phyloP scores from a whole-genome alignment of 2,113 vertebrate species.

The Hyperopisus bebe region DNA sequence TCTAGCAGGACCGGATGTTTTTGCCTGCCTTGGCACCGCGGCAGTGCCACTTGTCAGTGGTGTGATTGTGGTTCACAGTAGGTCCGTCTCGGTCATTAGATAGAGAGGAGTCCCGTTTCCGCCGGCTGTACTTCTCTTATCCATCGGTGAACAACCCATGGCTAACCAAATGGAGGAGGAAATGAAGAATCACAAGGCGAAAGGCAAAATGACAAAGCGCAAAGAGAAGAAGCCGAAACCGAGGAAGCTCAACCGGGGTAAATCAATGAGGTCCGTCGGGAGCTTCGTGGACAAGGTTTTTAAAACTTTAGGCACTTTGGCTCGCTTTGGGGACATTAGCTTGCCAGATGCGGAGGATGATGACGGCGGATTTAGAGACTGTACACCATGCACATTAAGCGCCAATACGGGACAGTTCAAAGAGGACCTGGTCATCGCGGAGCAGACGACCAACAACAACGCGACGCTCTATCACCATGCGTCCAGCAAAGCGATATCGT shows the following conservation, averaged over 20 bases:
- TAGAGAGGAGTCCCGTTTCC: background rate
- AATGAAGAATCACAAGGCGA: background rate
- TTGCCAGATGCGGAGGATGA: slow-evolving; percentile 57
- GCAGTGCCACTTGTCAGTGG: background rate
- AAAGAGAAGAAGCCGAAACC: slow-evolving; percentile 83
- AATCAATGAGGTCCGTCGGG: slow-evolving; percentile 75
- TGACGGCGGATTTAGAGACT: slow-evolving; percentile 53
- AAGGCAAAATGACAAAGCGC: slow-evolving; percentile 55
- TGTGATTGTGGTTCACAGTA: background rate
- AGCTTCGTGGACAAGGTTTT: slow-evolving; percentile 82
- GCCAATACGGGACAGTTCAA: slow-evolving; percentile 32
- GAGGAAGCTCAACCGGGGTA: slow-evolving; percentile 73
- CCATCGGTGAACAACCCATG: background rate
- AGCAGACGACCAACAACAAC: slow-evolving; percentile 33
- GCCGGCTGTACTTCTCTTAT: background rate
- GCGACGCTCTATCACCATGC: background rate
- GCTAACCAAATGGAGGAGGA: slow-evolving; percentile 7
- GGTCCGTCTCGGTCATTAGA: background rate
- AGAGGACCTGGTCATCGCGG: slow-evolving; percentile 52
- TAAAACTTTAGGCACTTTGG: slow-evolving; percentile 78
- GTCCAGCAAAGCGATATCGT: background rate
- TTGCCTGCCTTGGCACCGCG: background rate
- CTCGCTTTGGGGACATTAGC: slow-evolving; percentile 70
- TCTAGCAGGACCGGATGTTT: background rate
- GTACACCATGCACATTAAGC: slow-evolving; percentile 48